phyloP scores from a whole-genome alignment of 2,888 invertebrate genomes.

The Orthosia gothica region DNA sequence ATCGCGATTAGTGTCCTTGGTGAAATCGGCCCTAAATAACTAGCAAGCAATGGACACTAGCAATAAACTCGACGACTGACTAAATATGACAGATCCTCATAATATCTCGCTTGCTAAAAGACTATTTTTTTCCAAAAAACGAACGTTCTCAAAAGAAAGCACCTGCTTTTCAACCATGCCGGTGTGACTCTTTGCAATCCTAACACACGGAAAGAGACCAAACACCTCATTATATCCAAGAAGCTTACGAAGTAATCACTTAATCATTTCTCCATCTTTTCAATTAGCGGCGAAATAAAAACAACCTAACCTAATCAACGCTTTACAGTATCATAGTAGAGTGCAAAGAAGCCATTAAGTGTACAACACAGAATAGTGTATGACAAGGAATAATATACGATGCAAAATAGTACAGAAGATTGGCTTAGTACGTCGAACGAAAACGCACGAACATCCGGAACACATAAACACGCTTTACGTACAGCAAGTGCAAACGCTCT shows the following conservation, averaged over 20 bases:
- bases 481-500: too few species aligned
- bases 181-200: too few species aligned
- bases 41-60: not conserved
- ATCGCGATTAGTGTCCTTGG: too few species aligned
- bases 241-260: conserved; percentile 9
- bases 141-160: too few species aligned
- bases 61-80: too few species aligned
- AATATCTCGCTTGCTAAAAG: too few species aligned
- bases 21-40: too few species aligned
- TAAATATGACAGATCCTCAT: too few species aligned
- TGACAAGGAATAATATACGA: not conserved
- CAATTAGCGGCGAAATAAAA: conserved; percentile 30
- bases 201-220: too few species aligned
- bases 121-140: too few species aligned
- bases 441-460: not conserved
- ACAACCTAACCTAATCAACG: conserved; percentile 31
- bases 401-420: not conserved
- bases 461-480: not conserved
- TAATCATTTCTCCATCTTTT: conserved; percentile 14
- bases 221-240: conserved; percentile 7
- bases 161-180: too few species aligned
- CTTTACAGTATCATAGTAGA: conserved; percentile 38
- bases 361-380: conserved; percentile 22
- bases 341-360: conserved; percentile 55
- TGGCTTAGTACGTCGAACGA: rapidly evolving